These are phyloP conservation scores for Globodera ellingtonae DNA, from an alignment of 1,140 invertebrate genomes.

Conservation along the genomic window DNA sequence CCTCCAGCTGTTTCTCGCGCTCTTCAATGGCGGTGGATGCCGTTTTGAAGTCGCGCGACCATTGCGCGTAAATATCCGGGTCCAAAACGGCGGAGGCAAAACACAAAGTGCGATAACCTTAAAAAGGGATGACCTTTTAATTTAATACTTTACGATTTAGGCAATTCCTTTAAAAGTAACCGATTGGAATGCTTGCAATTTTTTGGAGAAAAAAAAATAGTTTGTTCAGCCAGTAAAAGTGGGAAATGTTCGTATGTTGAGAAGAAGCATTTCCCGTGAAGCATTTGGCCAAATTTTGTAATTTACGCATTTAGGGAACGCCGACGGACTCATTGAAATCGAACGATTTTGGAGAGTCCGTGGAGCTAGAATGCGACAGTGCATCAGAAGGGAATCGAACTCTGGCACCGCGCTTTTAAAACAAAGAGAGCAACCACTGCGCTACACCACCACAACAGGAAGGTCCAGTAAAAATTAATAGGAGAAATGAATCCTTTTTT, in stretches of 20 bases:
- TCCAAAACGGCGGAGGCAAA: conserved; percentile 81
- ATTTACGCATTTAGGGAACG: conserved; percentile 2
- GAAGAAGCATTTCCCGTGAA: background rate
- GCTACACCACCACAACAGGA: background rate
- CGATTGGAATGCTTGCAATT: background rate
- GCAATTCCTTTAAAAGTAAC: too few species aligned
- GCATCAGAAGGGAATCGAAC: background rate
- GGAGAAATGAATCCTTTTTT: background rate
- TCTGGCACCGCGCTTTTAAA: background rate
- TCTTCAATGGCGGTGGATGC: conserved; percentile 76
- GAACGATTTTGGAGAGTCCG: background rate
- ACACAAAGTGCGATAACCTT: conserved; percentile 78
- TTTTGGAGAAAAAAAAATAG: too few species aligned
- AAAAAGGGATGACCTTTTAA: background rate
- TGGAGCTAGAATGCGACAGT: background rate
- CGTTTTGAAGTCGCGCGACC: conserved; percentile 79
- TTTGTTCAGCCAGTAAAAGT: background rate
- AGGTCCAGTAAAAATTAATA: background rate
- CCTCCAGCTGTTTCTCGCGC: conserved; percentile 79
- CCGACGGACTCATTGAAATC: background rate
- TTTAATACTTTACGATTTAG: background rate
- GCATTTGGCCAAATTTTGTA: background rate
- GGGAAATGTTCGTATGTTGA: background rate
- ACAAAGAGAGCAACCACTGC: background rate
- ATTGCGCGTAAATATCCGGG: conserved; percentile 75